Evolutionary conservation across 1,140 invertebrate genomes (phyloP).

Genomic region (Tenebrio molitor): DNA sequence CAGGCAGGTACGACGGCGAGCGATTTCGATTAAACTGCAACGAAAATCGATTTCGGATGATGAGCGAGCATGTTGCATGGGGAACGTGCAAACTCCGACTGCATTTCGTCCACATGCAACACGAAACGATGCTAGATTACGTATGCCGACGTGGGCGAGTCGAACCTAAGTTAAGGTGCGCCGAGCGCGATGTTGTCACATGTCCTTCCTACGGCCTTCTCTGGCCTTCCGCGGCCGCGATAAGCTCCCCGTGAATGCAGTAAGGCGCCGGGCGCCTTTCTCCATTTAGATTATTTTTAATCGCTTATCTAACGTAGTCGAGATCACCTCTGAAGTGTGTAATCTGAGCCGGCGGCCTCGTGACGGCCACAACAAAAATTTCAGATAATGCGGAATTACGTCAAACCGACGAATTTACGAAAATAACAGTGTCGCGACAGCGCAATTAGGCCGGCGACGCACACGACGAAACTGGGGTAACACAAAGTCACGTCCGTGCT

Average conservation of each 20-base stretch:
- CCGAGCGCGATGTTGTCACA: conserved; percentile 49
- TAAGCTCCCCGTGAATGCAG: conserved; percentile 38
- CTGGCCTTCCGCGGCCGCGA: conserved; percentile 49
- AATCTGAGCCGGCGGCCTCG: background rate
- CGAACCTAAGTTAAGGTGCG: conserved; percentile 30
- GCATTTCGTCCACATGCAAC: background rate
- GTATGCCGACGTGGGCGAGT: conserved; percentile 8
- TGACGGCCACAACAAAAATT: background rate
- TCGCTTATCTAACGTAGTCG: conserved; percentile 35
- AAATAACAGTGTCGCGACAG: too few species aligned
- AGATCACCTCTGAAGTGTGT: conserved; percentile 3
- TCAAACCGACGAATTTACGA: background rate
- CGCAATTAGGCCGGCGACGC: too few species aligned
- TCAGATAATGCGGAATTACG: too few species aligned
- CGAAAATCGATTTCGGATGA: too few species aligned
- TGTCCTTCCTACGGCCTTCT: conserved; percentile 53
- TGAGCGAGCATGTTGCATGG: too few species aligned
- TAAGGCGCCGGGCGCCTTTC: conserved; percentile 35
- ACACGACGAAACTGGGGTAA: too few species aligned
- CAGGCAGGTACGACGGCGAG: too few species aligned
- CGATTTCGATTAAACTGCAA: too few species aligned
- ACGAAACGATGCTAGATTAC: background rate
- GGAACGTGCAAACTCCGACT: too few species aligned
- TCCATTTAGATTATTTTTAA: conserved; percentile 43
- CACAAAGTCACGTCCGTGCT: too few species aligned